Conservation (phyloP, 2,888 invertebrate genomes). For the Catotricha subobsoleta region DNA sequence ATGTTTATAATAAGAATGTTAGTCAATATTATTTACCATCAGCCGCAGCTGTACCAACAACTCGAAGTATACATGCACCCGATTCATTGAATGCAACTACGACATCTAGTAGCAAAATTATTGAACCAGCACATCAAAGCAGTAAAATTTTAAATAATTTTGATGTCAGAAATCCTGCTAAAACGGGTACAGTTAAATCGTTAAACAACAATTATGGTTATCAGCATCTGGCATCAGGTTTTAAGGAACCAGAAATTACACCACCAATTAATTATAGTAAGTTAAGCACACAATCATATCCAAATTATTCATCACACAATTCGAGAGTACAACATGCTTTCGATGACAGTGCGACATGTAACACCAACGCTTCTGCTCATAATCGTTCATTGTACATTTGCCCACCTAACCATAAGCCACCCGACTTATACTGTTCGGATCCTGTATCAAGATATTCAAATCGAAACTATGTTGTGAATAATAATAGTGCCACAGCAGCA, state of each 20-base stretch:
- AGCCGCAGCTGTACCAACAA: neutral
- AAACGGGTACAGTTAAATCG: neutral
- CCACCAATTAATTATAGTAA: neutral
- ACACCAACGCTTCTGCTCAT: no score
- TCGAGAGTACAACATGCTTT: no score
- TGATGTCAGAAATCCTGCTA: neutral
- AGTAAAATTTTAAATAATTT: neutral
- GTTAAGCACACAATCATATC: neutral
- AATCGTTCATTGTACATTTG: no score
- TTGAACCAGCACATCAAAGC: no score
- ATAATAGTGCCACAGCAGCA: neutral
- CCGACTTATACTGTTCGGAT: neutral
- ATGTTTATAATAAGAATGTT: neutral
- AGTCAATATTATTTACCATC: neutral
- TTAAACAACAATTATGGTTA: neutral
- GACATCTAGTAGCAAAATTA: no score
- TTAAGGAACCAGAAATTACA: neutral
- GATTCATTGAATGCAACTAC: no score
- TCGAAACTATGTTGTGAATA: neutral
- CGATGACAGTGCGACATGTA: no score
- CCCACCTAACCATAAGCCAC: neutral
- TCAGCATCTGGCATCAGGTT: neutral
- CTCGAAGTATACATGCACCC: no score
- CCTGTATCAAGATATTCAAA: slow-evolving; percentile 1
- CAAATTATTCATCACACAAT: neutral